Percentiles rank a stretch among this genome's conserved stretches.
phyloP scores from a whole-genome alignment of 1,140 invertebrate genomes.

The Drosophila pseudoobscura region DNA sequence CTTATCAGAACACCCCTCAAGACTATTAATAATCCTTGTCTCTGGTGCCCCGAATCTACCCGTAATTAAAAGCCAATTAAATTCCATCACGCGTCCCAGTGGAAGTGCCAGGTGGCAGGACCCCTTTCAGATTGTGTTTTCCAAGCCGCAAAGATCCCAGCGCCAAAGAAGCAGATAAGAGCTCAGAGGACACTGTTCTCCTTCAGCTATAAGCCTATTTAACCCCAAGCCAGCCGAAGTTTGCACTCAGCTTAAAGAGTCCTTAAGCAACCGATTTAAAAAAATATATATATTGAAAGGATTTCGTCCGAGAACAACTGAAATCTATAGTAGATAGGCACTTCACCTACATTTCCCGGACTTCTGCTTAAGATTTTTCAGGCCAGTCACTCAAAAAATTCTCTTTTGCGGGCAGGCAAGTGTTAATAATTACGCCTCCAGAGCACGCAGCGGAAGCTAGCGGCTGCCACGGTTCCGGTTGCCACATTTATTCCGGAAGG shows the following conservation, averaged over 20 bases:
- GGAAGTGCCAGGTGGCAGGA: no score
- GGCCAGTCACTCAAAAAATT: neutral
- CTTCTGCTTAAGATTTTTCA: neutral
- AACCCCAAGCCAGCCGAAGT: neutral
- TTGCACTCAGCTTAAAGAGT: conserved; percentile 1
- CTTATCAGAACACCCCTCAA: conserved; percentile 3
- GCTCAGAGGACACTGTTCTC: conserved; percentile 3
- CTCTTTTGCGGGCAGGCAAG: conserved; percentile 34
- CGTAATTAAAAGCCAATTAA: conserved; percentile 45
- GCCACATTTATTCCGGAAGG: conserved; percentile 20
- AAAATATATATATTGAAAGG: no score
- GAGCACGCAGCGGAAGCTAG: conserved; percentile 1
- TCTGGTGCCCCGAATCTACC: neutral
- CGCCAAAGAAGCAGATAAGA: conserved; percentile 17
- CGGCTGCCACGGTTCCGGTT: conserved; percentile 5
- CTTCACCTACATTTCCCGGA: neutral
- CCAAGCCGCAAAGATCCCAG: conserved; percentile 7
- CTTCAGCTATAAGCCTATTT: conserved; percentile 4
- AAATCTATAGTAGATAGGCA: no score
- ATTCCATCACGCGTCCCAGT: conserved; percentile 28
- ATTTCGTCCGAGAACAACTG: no score
- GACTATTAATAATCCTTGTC: conserved; percentile 12
- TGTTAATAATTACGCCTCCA: conserved; percentile 54
- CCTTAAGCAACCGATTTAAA: no score
- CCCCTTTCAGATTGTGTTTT: conserved; percentile 4